Evolutionary conservation across 2,113 vertebrate species (phyloP).

Genomic region (Oncorhynchus nerka): DNA sequence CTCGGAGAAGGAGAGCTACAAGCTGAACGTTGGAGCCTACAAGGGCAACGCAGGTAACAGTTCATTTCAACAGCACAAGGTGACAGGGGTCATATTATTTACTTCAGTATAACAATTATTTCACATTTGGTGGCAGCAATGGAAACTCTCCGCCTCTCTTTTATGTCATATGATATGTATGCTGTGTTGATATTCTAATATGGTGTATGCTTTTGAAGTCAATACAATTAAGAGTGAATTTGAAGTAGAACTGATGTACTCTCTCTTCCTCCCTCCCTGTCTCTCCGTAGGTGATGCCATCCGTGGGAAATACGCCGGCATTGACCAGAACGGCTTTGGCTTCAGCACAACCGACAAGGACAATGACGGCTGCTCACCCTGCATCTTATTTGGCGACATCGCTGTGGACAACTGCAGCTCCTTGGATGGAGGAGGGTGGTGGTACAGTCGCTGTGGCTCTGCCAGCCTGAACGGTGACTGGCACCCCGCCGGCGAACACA

Average conservation of each 20-base stretch:
- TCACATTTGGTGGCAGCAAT: background rate
- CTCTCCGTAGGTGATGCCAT: constrained; percentile 58
- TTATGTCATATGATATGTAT: no score
- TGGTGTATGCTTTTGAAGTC: background rate
- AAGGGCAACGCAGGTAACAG: constrained; percentile 64
- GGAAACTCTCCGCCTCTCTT: rapidly evolving
- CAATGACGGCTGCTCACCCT: constrained; percentile 59
- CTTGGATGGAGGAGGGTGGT: constrained; percentile 46
- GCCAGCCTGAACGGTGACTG: constrained; percentile 58
- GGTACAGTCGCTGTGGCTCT: constrained; percentile 68
- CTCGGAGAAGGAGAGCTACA: constrained; percentile 39
- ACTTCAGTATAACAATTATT: background rate
- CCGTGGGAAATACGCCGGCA: constrained; percentile 26
- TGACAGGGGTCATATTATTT: background rate
- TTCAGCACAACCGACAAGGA: constrained; percentile 66
- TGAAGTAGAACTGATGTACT: background rate
- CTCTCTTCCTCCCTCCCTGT: background rate
- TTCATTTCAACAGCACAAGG: background rate
- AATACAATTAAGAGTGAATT: background rate
- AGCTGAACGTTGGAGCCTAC: constrained; percentile 58
- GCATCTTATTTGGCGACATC: constrained; percentile 49
- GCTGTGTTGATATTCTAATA: no score
- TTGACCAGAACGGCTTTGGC: constrained; percentile 59
- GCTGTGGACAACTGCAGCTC: background rate
- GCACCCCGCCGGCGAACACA: constrained; percentile 42